A percentile compares a stretch with the other conserved stretches of the same genome.
phyloP scores from a whole-genome alignment of 2,888 invertebrate genomes.

The Oscheius onirici region DNA sequence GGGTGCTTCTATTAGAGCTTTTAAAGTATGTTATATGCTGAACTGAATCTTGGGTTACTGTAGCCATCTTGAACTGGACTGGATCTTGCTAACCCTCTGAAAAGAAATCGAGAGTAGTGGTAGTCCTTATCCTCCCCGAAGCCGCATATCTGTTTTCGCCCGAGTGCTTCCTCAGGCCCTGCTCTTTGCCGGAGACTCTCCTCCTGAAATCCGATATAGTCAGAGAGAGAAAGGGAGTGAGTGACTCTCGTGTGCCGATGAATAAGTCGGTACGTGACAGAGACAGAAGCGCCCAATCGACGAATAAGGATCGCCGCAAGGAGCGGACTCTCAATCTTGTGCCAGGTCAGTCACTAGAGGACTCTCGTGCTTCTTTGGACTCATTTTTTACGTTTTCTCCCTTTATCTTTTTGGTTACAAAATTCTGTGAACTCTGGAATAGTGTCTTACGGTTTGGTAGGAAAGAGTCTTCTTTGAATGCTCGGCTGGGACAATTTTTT shows the following conservation, averaged over 20 bases:
- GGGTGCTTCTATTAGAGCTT: too few species aligned
- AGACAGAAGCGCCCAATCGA: constrained; percentile 11
- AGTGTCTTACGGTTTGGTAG: too few species aligned
- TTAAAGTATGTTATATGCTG: too few species aligned
- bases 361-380: neutral
- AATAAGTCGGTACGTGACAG: constrained; percentile 29
- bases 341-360: constrained; percentile 27
- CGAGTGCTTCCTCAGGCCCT: neutral
- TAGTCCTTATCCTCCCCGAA: constrained; percentile 1
- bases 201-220: constrained; percentile 19
- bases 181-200: neutral
- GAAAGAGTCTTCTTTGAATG: too few species aligned
- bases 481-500: too few species aligned
- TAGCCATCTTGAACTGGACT: neutral
- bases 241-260: constrained; percentile 4
- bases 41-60: too few species aligned
- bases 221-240: neutral
- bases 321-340: constrained; percentile 23
- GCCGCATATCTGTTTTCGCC: neutral
- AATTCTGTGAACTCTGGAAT: too few species aligned
- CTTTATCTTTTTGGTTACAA: too few species aligned
- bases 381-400: too few species aligned
- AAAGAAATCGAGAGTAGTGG: constrained; percentile 1
- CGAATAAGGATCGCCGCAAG: constrained; percentile 29
- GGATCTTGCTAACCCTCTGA: neutral